Base-by-base conservation (phyloP, 2,113 vertebrate genomes). In the Phalacrocorax brasilianus region DNA sequence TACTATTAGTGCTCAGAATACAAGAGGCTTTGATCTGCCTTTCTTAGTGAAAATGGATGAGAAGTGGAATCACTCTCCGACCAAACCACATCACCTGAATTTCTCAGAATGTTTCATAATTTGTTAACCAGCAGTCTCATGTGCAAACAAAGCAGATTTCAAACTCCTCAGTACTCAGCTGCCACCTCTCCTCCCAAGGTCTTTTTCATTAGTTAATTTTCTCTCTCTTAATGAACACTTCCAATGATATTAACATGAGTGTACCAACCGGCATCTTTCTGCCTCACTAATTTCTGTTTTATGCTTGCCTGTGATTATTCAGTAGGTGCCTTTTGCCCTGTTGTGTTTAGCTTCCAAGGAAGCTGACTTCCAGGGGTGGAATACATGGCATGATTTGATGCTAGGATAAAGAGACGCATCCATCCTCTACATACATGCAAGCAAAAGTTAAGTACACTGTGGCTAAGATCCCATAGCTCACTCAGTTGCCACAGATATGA, bases 161-260 rank as follows among this genome's bases (percentile, higher is more conserved):
- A 83, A 89, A 85, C 74, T 85, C 49, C 35, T 79, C 55, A 80
- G 58, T 88, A 85, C 45, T 76, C 72, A 85, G 38, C 84, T 93
- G 77, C 66, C 84, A 89, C 42, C 42, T 95, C 52, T 92, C 58
- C 59, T 90, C 53, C 95, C 70, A 93, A 89, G 73, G 87, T 95
- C 91, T 82, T 97, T 91, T 88, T 88, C 66, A 93, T 93, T 74
- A 93, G 81, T 88, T 91, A 73, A 92, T 91, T 91, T 95, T 85
- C 84, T 97, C 42, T 68, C 84, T 95, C 53, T 82, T 77, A 82
- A 66, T 85, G 77, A 91, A 62, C 47, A 47, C 38, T 94, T 81
- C 68, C 76, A 89, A 92, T 80, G 63, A 62, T 88, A 70, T 71
- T 88, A 88, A 82, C 63, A 27, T 27, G 47, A 94, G 11, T 42